Base-by-base conservation (phyloP, 1,140 invertebrate species). In the Solenopsis invicta region DNA sequence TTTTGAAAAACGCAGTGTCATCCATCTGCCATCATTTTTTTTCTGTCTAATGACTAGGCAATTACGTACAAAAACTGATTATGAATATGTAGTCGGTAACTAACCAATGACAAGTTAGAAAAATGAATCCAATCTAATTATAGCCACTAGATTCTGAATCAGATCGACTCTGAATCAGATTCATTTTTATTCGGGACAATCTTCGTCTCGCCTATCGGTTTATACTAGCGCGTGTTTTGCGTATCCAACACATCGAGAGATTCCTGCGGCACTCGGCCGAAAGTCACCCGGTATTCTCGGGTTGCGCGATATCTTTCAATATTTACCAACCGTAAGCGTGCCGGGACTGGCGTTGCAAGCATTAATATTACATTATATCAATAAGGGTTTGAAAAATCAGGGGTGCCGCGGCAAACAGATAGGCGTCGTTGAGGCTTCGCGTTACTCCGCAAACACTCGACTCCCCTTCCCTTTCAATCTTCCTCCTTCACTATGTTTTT, bases 291-390 rank as follows among this genome's bases (percentile, higher is more conserved):
- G 41, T 89, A 87, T 89, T 86, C 84, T 84, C 64, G 62, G 78
- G 54, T 75, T 84, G 72, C 13, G 50, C 76, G 66, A 88, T 93
- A 87, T 84, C 64, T 54, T 90, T 91, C 91, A 94, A 94, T 95
- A 94, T 95, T 94, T 94, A 93, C 94, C 92, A 88, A 92, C 90
- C 84, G 87, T 85, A 90, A 89, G 94, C 94, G 95, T 95, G 94
- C 93, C 92, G 86, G 87, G 91, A 88, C 90, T 88, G 85, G 88
- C 93, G 93, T 93, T 93, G 91, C 92, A 76, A 94, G 95, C 94
- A 95, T 95, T 95, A 95, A 95, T 95, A 95, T 95, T 95, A 94
- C 93, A 95, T 95, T 93, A 95, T 94, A 94, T 94, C 94, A 94
- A 93, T 94, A 94, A 92, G 89, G 92, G 90, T 92, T 95, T 94